Conservation (phyloP, 2,888 invertebrate species). For the Nesidiocoris tenuis region DNA sequence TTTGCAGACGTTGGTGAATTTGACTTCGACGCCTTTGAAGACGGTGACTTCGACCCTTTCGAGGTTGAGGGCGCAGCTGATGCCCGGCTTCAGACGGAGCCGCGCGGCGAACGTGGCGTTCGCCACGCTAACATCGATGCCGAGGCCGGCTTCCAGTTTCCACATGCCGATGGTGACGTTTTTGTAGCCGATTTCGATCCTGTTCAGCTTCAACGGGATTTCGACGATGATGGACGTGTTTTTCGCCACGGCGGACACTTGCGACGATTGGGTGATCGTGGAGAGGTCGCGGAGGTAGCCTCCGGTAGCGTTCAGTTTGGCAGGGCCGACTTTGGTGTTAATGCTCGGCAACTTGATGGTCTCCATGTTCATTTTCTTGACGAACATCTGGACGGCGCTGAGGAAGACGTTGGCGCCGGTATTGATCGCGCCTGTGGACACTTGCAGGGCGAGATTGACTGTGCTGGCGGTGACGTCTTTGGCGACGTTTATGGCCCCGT, state of each 20-base stretch:
- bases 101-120: slow-evolving; percentile 19
- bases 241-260: background rate
- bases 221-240: slow-evolving; percentile 20
- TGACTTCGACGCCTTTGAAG: slow-evolving; percentile 1
- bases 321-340: background rate
- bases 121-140: slow-evolving; percentile 3
- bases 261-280: background rate
- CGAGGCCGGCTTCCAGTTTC: background rate
- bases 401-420: slow-evolving; percentile 5
- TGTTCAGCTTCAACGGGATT: slow-evolving; percentile 5
- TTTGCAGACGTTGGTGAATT: slow-evolving; percentile 14
- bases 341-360: background rate
- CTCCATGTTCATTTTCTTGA: background rate
- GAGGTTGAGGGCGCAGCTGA: slow-evolving; percentile 32
- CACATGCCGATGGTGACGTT: slow-evolving; percentile 2
- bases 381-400: background rate
- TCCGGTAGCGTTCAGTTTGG: slow-evolving; percentile 18
- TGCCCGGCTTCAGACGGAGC: slow-evolving; percentile 6
- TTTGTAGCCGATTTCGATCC: slow-evolving; percentile 24
- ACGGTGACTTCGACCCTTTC: slow-evolving; percentile 26
- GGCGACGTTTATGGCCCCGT: background rate
- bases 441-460: background rate
- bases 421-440: slow-evolving; percentile 15
- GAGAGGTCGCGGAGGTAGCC: slow-evolving; percentile 29
- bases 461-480: background rate